Percentiles rank a stretch among this genome's conserved stretches.
These are phyloP conservation scores for Athene cunicularia DNA, from an alignment of 2,113 vertebrate genomes.

Conservation along the genomic window DNA sequence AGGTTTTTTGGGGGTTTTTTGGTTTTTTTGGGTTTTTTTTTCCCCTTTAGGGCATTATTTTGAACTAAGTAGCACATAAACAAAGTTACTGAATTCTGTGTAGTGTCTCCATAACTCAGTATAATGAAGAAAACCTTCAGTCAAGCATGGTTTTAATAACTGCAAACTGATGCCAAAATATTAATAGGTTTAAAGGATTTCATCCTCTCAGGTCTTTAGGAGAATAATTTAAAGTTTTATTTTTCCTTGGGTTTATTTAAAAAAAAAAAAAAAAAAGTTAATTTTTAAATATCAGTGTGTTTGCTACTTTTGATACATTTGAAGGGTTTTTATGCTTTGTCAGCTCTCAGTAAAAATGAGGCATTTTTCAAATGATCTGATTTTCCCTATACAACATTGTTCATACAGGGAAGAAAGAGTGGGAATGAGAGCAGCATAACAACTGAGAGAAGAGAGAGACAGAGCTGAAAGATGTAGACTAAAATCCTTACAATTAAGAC, in stretches of 20 bases:
- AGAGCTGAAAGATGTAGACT: neutral
- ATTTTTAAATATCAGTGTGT: neutral
- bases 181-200: constrained; percentile 31
- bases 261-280: neutral
- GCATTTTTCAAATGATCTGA: neutral
- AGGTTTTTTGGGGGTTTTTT: neutral
- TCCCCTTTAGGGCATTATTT: neutral
- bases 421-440: neutral
- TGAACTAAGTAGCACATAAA: neutral
- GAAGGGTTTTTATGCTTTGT: neutral
- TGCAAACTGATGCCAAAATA: constrained; percentile 17
- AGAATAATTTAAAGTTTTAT: neutral
- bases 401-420: neutral
- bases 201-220: neutral
- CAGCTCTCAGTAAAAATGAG: neutral
- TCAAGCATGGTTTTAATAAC: neutral
- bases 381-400: neutral
- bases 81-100: neutral
- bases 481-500: neutral
- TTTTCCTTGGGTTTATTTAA: neutral
- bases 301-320: neutral
- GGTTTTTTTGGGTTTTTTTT: neutral
- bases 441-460: neutral
- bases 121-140: neutral
- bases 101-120: neutral